Percentiles rank a stretch among this genome's conserved stretches.
Conservation (phyloP, 2,113 vertebrate genomes). For the Benitochromis conjunctus region DNA sequence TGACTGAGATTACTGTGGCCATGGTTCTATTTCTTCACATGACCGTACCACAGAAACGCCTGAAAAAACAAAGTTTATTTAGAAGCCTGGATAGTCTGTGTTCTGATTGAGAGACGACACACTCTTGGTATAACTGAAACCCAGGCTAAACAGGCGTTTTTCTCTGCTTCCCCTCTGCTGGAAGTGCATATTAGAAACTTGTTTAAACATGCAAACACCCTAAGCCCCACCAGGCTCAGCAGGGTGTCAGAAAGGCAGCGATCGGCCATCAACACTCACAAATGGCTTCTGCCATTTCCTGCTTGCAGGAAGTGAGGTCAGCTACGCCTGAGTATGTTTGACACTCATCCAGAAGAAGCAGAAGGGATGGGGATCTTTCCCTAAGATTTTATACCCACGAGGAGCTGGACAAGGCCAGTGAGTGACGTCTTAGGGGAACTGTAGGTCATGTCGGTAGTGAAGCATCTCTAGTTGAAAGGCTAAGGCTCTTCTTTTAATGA, state of each 20-base stretch:
- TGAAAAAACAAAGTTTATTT: too few species aligned
- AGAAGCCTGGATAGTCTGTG: too few species aligned
- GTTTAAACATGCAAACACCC: not conserved
- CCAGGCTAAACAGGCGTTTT: not conserved
- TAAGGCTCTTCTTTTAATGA: not conserved
- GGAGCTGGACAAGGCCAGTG: not conserved
- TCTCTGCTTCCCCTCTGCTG: not conserved
- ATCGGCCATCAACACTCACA: not conserved
- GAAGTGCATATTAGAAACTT: not conserved
- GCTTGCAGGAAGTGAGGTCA: not conserved
- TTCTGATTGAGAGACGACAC: not conserved
- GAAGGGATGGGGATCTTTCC: not conserved
- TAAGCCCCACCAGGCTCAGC: rapidly evolving
- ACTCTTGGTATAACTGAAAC: not conserved
- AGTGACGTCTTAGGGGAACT: not conserved
- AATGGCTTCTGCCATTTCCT: not conserved
- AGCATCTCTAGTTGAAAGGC: not conserved
- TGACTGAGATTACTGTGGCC: too few species aligned
- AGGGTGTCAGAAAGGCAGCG: rapidly evolving
- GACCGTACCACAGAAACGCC: too few species aligned
- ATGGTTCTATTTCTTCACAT: too few species aligned
- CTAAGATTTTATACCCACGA: rapidly evolving
- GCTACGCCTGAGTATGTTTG: not conserved
- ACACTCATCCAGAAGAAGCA: not conserved
- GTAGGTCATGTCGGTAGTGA: not conserved